Percentiles rank a stretch among this genome's conserved stretches.
Evolutionary conservation across 2,113 vertebrate species (phyloP).

Genomic region (Nibea coibor): DNA sequence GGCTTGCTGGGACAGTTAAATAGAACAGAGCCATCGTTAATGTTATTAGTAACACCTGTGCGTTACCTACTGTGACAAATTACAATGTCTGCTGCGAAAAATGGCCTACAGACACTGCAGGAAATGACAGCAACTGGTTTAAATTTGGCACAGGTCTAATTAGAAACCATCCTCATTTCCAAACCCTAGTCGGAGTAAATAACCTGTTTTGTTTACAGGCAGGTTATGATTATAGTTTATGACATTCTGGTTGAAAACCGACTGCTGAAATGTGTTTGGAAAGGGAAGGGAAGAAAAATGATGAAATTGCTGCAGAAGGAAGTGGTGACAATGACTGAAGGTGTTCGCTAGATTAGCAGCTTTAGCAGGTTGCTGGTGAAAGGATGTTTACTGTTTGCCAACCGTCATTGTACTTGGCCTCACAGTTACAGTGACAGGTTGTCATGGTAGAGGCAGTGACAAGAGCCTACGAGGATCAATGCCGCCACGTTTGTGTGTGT

Average conservation of each 20-base stretch:
- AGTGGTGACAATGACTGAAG: constrained; percentile 11
- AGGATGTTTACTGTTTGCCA: constrained; percentile 42
- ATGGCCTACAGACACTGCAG: not conserved
- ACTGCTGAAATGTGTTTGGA: constrained; percentile 12
- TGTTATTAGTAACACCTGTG: constrained; percentile 10
- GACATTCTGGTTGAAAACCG: constrained; percentile 26
- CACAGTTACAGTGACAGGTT: constrained; percentile 54
- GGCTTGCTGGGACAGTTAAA: not conserved
- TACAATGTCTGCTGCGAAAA: constrained; percentile 10
- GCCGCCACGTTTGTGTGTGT: constrained; percentile 17
- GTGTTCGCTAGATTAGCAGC: constrained; percentile 54
- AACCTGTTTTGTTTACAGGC: constrained; percentile 38
- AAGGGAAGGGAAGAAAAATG: constrained; percentile 14
- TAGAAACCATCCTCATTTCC: constrained; percentile 38
- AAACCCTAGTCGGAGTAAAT: constrained; percentile 33
- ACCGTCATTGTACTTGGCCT: constrained; percentile 51
- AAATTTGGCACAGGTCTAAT: constrained; percentile 32
- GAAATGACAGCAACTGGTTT: constrained; percentile 8
- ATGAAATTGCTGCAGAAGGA: constrained; percentile 7
- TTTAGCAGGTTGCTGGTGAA: constrained; percentile 37
- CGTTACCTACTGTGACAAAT: constrained; percentile 1
- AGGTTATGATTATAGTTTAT: constrained; percentile 35
- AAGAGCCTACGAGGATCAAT: constrained; percentile 49
- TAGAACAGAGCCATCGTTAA: not conserved
- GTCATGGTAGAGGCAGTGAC: constrained; percentile 67